phyloP scores from a whole-genome alignment of 2,888 invertebrate species.

The Rapana venosa region DNA sequence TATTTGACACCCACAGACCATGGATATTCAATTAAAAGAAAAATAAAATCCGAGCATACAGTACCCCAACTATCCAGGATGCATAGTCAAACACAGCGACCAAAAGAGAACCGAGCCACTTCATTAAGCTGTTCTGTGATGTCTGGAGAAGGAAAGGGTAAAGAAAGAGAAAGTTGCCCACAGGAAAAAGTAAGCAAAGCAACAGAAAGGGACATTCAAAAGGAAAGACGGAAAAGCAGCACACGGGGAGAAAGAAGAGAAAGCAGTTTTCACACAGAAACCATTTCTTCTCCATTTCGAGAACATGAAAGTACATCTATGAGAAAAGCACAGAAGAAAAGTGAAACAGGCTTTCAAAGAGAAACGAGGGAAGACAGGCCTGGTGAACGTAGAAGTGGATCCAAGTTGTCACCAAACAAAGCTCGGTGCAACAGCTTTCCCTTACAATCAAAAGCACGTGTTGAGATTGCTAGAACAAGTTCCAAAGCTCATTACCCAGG shows the following conservation, averaged over 20 bases:
- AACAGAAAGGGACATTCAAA: no score
- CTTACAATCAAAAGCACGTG: neutral
- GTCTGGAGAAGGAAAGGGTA: neutral
- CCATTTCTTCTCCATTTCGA: no score
- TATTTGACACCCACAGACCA: neutral
- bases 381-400: no score
- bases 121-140: neutral
- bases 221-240: no score
- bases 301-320: no score
- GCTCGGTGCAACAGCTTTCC: neutral
- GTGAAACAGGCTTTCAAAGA: neutral
- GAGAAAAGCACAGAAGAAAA: neutral
- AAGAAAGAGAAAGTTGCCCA: no score
- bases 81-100: no score
- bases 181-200: no score
- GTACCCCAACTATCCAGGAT: no score
- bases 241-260: neutral
- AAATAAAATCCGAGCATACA: no score
- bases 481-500: no score
- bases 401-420: neutral
- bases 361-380: neutral
- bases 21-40: no score
- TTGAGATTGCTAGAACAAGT: neutral
- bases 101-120: neutral
- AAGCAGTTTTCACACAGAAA: neutral